A percentile compares a stretch with the other conserved stretches of the same genome.
These are phyloP conservation scores for Chromoteleia sp. DNA, from an alignment of 2,888 invertebrate species.

Conservation along the genomic window DNA sequence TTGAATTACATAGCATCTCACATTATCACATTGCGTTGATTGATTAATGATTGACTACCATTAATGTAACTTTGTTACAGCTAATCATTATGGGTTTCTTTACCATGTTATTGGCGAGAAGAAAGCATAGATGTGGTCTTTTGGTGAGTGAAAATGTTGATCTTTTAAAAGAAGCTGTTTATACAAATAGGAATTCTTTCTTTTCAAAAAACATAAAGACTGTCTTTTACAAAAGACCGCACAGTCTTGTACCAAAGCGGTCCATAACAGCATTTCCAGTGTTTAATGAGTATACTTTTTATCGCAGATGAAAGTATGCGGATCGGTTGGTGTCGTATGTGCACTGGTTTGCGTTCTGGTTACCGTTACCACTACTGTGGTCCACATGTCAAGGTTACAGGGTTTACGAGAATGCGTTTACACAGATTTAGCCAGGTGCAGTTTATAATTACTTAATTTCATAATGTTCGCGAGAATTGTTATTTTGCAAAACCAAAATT, in stretches of 20 bases:
- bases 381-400: constrained; percentile 95
- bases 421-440: constrained; percentile 85
- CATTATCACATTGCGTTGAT: constrained; percentile 27
- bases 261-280: constrained; percentile 16
- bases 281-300: constrained; percentile 45
- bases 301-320: constrained; percentile 94
- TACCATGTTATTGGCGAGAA: constrained; percentile 93
- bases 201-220: not conserved
- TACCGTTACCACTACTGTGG: constrained; percentile 95
- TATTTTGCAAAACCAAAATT: too few species aligned
- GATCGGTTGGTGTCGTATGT: constrained; percentile 94
- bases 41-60: constrained; percentile 4
- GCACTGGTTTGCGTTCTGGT: constrained; percentile 95
- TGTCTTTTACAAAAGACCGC: constrained; percentile 13
- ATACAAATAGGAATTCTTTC: not conserved
- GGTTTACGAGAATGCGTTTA: constrained; percentile 95
- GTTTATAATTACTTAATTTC: constrained; percentile 3
- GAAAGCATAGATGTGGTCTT: constrained; percentile 94
- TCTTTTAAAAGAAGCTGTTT: not conserved
- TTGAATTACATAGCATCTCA: not conserved
- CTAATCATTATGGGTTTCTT: constrained; percentile 94
- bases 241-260: constrained; percentile 24
- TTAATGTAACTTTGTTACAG: constrained; percentile 85
- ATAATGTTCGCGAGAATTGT: too few species aligned
- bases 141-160: constrained; percentile 88